Base-by-base conservation (phyloP, 2,113 vertebrate genomes). In the Periophthalmus modestus region DNA sequence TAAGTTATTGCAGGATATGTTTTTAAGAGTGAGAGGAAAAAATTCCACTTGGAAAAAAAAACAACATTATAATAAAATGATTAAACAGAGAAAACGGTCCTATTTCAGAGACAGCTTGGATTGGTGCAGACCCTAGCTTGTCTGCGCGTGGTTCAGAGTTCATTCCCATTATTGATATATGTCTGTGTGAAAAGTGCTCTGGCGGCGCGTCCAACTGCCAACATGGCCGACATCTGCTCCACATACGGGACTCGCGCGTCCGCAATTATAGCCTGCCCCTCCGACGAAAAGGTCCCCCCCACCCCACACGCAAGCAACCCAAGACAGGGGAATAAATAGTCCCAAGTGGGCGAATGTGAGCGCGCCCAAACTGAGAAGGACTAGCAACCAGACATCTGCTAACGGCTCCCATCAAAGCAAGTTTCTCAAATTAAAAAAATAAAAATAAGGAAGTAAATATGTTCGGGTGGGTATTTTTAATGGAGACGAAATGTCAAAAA, bases 181-280 rank as follows among this genome's bases (percentile, higher is more conserved):
- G 43, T 54, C 72, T 59, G 46, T 57, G 11, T 9, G 21, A 28
- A 36, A 62, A 43, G 58, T 28, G 11, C 43, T 74, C 57, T 57
- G 75, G 68, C 48, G 7, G 52, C 63, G 71, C 66, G 57, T 86
- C 77, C 74, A 36, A 84, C 75, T 63, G 82, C 48, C 74, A 81
- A 28, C 28, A 54, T 69, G 69, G 7, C 76, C 21, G 87, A 87
- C 91, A 91, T 90, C 83, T 90, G 90, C 47, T 88, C 69, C 81
- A 77, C 92, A 93, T 89, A 91, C 68, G 81, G 73, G 82, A 78
- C 79, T 75, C 89, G 80, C 87, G 74, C 87, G 83, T 90, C 91
- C 89, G 86, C 87, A 89, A 92, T 91, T 89, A 92, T 75, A 87
- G 86, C 82, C 73, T 86, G 86, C 74, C 90, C 80, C 82, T 59